Evolutionary conservation across 2,888 invertebrate genomes (phyloP).

Genomic region (Pseudanteris insignis): DNA sequence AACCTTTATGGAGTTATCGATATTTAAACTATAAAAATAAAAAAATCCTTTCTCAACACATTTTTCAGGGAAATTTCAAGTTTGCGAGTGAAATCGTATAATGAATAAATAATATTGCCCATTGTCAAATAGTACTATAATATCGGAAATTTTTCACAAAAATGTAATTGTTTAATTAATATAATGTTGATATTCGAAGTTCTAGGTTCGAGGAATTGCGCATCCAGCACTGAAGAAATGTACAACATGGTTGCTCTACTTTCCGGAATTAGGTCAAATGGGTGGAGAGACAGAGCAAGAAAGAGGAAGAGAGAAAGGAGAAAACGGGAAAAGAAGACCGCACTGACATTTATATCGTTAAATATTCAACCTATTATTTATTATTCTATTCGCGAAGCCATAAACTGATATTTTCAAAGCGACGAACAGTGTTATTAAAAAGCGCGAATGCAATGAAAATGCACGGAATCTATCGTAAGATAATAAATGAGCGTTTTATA

Average conservation of each 20-base stretch:
- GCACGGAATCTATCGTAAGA: slow-evolving; percentile 13
- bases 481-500: slow-evolving; percentile 21
- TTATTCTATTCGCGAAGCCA: slow-evolving; percentile 17
- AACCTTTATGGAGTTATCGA: too few relatives aligned
- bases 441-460: slow-evolving; percentile 5
- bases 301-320: slow-evolving; percentile 2
- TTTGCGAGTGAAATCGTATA: too few relatives aligned
- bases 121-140: too few relatives aligned
- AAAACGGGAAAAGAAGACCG: slow-evolving; percentile 9
- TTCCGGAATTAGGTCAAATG: slow-evolving; percentile 31
- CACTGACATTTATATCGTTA: slow-evolving; percentile 26
- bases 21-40: too few relatives aligned
- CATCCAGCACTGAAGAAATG: slow-evolving; percentile 28
- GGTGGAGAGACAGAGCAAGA: slow-evolving; percentile 4
- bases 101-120: too few relatives aligned
- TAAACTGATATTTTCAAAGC: slow-evolving; percentile 17
- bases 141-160: too few relatives aligned
- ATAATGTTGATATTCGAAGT: too few relatives aligned
- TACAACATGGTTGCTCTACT: slow-evolving; percentile 29
- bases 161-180: too few relatives aligned
- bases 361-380: slow-evolving; percentile 37
- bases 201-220: slow-evolving; percentile 6
- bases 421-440: slow-evolving; percentile 23
- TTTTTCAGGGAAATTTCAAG: too few relatives aligned
- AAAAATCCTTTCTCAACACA: too few relatives aligned